phyloP scores from a whole-genome alignment of 1,140 invertebrate species.

The Linepithema humile region DNA sequence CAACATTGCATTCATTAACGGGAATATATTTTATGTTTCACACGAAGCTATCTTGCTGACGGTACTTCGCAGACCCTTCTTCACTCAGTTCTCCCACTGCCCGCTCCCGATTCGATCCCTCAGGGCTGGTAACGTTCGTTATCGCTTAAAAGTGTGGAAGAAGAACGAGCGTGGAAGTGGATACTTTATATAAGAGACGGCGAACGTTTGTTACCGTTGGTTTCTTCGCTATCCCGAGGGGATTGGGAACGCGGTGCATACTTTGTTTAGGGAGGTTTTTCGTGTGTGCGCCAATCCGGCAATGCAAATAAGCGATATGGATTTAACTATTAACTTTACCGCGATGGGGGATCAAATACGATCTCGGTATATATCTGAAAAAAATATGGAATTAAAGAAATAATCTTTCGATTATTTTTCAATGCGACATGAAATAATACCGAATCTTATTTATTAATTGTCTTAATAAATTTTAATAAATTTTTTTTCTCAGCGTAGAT shows the following conservation, averaged over 20 bases:
- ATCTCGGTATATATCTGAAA: too few relatives aligned
- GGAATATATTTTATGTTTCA: conserved; percentile 51
- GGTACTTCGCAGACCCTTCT: conserved; percentile 8
- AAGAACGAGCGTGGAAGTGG: conserved; percentile 76
- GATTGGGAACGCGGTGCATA: background rate
- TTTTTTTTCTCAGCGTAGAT: background rate
- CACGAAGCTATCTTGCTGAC: conserved; percentile 33
- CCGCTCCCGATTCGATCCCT: conserved; percentile 62
- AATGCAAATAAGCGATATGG: background rate
- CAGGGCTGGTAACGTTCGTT: conserved; percentile 74
- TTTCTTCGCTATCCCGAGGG: conserved; percentile 40
- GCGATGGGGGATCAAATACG: background rate
- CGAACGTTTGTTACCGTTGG: conserved; percentile 75
- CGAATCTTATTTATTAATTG: too few relatives aligned
- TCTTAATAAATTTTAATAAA: too few relatives aligned
- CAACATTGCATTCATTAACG: conserved; percentile 8
- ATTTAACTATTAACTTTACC: conserved; percentile 6
- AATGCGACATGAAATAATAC: too few relatives aligned
- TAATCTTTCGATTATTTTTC: too few relatives aligned
- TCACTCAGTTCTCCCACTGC: background rate
- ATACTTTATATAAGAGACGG: conserved; percentile 78
- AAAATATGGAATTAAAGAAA: too few relatives aligned
- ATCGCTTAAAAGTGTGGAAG: conserved; percentile 77
- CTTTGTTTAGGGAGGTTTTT: conserved; percentile 14
- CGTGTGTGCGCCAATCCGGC: background rate